Evolutionary conservation across 2,113 vertebrate genomes (phyloP).

Genomic region (Percopsis transmontana): DNA sequence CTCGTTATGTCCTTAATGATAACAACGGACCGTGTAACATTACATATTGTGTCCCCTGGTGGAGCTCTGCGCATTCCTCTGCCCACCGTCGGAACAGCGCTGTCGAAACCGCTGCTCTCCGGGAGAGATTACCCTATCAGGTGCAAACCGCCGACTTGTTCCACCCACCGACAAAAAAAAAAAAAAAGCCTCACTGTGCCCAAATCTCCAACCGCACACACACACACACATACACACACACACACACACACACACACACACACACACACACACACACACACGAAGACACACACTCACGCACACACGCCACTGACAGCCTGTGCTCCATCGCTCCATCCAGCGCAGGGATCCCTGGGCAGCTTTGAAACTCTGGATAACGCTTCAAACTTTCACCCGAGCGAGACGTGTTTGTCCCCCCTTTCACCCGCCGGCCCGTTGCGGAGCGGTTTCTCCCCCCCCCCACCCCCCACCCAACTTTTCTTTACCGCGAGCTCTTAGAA

Average conservation of each 20-base stretch:
- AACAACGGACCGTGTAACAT: too few species aligned
- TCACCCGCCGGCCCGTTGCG: constrained; percentile 27
- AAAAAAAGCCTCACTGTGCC: constrained; percentile 78
- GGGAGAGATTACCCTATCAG: constrained; percentile 80
- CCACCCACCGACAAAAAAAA: constrained; percentile 81
- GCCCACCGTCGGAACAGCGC: constrained; percentile 43
- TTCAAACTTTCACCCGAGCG: constrained; percentile 8
- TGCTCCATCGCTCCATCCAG: constrained; percentile 58
- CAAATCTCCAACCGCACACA: constrained; percentile 67
- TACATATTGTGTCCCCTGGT: too few species aligned
- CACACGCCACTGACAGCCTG: constrained; percentile 70
- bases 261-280: neutral
- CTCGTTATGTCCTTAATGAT: too few species aligned
- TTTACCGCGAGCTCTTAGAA: constrained; percentile 43
- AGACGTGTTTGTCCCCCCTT: constrained; percentile 7
- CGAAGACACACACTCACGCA: neutral
- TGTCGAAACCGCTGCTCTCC: constrained; percentile 69
- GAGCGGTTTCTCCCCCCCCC: constrained; percentile 10
- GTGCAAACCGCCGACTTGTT: constrained; percentile 84
- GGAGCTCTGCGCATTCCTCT: constrained; percentile 41
- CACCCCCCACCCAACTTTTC: constrained; percentile 13
- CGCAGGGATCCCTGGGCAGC: neutral
- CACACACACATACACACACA: constrained; percentile 31
- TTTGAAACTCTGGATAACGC: constrained; percentile 40
- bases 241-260: constrained; percentile 2